These are phyloP conservation scores for Columbina picui DNA, from an alignment of 2,113 vertebrate genomes.

Conservation along the genomic window DNA sequence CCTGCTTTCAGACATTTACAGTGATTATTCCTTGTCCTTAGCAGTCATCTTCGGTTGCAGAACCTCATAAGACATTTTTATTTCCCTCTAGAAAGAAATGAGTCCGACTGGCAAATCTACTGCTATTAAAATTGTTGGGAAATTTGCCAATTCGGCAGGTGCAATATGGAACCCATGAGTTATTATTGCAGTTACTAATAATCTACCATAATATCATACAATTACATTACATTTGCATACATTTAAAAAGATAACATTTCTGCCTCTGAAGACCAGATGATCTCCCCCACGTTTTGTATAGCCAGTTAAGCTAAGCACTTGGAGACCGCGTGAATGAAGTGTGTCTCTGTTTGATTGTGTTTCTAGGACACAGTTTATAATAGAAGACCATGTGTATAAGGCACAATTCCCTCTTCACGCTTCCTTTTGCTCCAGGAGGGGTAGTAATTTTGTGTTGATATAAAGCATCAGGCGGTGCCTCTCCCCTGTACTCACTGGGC, in stretches of 20 bases:
- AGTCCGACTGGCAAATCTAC: not conserved
- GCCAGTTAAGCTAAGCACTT: not conserved
- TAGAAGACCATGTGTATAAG: not conserved
- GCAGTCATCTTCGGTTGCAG: not conserved
- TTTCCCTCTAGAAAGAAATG: not conserved
- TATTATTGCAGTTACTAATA: slow-evolving; percentile 33
- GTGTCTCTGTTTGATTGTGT: not conserved
- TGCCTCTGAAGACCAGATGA: slow-evolving; percentile 13
- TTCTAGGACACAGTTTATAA: slow-evolving; percentile 7
- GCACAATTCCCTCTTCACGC: not conserved
- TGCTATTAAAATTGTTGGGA: not conserved
- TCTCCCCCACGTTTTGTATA: not conserved
- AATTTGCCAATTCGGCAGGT: not conserved
- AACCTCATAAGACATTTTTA: not conserved
- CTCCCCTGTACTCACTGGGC: not conserved
- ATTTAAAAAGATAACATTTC: slow-evolving; percentile 26
- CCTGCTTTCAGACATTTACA: not conserved
- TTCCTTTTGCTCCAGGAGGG: not conserved
- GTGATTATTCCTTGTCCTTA: not conserved
- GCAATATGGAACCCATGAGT: not conserved
- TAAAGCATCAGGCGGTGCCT: not conserved
- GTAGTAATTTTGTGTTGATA: not conserved
- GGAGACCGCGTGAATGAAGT: not conserved
- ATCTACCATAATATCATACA: slow-evolving; percentile 13
- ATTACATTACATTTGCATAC: slow-evolving; percentile 25